phyloP scores from a whole-genome alignment of 1,140 invertebrate species.

The Rhizoglyphus robini region DNA sequence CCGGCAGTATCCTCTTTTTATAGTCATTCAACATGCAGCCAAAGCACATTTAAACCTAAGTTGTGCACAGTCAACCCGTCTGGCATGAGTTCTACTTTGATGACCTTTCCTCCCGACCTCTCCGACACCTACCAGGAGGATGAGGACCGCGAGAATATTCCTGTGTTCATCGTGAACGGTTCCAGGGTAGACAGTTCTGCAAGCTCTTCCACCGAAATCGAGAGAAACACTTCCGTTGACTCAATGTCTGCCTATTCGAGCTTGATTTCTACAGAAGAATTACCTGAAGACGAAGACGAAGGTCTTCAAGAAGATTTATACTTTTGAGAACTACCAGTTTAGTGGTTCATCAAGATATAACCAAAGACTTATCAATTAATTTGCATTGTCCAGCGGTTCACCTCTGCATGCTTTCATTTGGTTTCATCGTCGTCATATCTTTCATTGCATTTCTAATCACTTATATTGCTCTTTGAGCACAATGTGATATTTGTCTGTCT shows the following conservation, averaged over 20 bases:
- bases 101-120: not conserved
- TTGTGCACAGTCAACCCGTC: not conserved
- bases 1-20: not conserved
- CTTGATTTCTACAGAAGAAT: not conserved
- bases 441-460: not conserved
- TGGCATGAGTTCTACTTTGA: not conserved
- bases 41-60: not conserved
- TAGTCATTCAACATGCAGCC: not conserved
- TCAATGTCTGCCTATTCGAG: not conserved
- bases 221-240: not conserved
- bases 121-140: not conserved
- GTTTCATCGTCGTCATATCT: not conserved
- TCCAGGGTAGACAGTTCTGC: not conserved
- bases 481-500: too few species aligned
- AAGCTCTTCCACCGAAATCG: not conserved
- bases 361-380: too few species aligned
- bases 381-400: too few species aligned
- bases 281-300: not conserved
- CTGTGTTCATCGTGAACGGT: not conserved
- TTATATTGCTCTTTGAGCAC: not conserved
- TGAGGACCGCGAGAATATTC: constrained; percentile 13
- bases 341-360: too few species aligned
- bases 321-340: not conserved
- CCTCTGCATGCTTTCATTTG: not conserved
- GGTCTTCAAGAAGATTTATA: not conserved